Percentiles rank a stretch among this genome's conserved stretches.
Conservation (phyloP, 2,888 invertebrate species). For the Chalcosyrphus nemorum region DNA sequence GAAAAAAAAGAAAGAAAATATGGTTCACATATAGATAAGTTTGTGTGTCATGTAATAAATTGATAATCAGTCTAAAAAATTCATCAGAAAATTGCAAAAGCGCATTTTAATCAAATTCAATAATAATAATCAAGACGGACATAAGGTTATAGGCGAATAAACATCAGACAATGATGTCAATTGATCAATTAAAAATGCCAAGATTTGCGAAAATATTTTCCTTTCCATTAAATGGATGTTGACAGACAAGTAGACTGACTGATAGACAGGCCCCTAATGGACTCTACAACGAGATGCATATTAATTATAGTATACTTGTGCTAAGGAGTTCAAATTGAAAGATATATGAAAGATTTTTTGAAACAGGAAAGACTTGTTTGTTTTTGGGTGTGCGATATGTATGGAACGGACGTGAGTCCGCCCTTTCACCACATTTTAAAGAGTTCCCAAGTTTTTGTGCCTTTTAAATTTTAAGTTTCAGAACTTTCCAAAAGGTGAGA, state of each 20-base stretch:
- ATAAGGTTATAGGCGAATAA: constrained; percentile 9
- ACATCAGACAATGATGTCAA: constrained; percentile 3
- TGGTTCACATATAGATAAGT: neutral
- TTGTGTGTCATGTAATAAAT: neutral
- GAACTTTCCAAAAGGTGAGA: too few species aligned
- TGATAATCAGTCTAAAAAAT: neutral
- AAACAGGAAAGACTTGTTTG: too few species aligned
- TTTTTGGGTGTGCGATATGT: too few species aligned
- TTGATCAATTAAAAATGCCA: constrained; percentile 20
- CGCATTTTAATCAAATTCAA: neutral
- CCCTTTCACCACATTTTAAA: too few species aligned
- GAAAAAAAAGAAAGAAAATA: neutral
- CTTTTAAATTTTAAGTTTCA: too few species aligned
- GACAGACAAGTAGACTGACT: neutral
- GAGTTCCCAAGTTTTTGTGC: too few species aligned
- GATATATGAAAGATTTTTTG: too few species aligned
- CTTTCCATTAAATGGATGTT: neutral
- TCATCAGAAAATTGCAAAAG: neutral
- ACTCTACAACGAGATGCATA: too few species aligned
- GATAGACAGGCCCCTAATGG: neutral
- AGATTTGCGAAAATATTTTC: constrained; percentile 14
- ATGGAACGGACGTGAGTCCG: too few species aligned
- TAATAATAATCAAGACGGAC: neutral
- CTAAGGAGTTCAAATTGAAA: too few species aligned
- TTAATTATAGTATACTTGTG: too few species aligned